Conservation (phyloP, 2,113 vertebrate genomes). For the Monarcha castaneiventris region DNA sequence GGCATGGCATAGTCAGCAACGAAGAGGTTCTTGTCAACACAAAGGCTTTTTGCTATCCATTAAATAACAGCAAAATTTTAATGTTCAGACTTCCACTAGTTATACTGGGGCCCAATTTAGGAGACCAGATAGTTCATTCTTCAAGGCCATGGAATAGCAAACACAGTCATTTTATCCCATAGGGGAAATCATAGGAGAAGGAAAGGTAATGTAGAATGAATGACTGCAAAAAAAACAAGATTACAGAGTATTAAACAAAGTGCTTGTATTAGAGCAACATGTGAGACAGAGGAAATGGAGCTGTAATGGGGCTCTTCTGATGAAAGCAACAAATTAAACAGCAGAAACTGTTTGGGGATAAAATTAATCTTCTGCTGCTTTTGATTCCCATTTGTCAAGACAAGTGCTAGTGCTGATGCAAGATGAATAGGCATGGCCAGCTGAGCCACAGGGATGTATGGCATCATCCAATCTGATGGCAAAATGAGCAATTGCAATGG, state of each 20-base stretch:
- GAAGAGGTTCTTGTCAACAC: not conserved
- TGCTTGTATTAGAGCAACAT: not conserved
- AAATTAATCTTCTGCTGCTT: not conserved
- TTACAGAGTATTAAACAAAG: not conserved
- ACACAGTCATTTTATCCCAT: not conserved
- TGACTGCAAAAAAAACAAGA: not conserved
- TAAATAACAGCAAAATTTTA: not conserved
- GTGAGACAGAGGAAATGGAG: not conserved
- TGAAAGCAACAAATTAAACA: not conserved
- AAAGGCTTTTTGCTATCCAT: not conserved
- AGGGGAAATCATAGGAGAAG: not conserved
- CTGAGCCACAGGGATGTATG: not conserved
- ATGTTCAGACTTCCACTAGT: not conserved
- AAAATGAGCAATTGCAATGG: not conserved
- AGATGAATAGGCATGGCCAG: not conserved
- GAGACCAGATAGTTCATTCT: not conserved
- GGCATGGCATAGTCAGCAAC: not conserved
- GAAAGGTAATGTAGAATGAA: not conserved
- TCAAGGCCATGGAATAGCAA: not conserved
- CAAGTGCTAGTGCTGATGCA: not conserved
- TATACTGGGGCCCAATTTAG: not conserved
- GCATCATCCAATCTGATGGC: not conserved
- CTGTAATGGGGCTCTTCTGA: not conserved
- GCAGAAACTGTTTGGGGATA: not conserved
- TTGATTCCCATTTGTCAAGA: not conserved